Evolutionary conservation across 1,140 invertebrate genomes (phyloP).

Genomic region (Heliothis subflexa): DNA sequence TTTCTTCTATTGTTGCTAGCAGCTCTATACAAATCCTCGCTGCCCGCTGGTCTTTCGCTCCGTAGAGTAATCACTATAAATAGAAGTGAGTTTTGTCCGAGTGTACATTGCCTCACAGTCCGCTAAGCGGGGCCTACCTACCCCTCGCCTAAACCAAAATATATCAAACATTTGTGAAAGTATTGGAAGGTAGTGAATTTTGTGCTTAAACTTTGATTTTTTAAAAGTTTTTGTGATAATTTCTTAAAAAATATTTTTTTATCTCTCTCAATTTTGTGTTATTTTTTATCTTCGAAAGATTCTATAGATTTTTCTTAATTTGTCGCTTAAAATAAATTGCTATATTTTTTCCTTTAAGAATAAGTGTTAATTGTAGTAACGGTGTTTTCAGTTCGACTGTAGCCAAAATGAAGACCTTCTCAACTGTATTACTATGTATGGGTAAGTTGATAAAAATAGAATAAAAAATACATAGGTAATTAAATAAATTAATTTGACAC

Average conservation of each 20-base stretch:
- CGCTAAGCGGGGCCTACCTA: constrained; percentile 66
- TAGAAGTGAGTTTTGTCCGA: constrained; percentile 61
- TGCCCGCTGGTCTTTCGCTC: constrained; percentile 50
- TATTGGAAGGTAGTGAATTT: constrained; percentile 76
- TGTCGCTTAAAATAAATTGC: not conserved
- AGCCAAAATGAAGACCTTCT: constrained; percentile 66
- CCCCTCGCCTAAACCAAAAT: constrained; percentile 63
- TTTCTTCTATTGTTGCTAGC: constrained; percentile 33
- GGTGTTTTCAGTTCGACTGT: constrained; percentile 80
- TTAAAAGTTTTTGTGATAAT: not conserved
- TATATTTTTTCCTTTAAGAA: constrained; percentile 28
- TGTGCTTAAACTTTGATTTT: constrained; percentile 50
- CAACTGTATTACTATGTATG: constrained; percentile 67
- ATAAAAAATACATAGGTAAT: not conserved
- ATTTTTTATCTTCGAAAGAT: not conserved
- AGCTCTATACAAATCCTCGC: constrained; percentile 65
- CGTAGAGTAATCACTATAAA: constrained; percentile 75
- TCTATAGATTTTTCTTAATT: not conserved
- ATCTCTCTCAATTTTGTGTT: not conserved
- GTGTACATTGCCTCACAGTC: constrained; percentile 75
- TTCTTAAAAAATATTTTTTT: not conserved
- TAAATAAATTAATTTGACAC: no score
- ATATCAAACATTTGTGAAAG: constrained; percentile 73
- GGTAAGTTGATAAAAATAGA: constrained; percentile 58
- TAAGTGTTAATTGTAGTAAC: constrained; percentile 32